These are phyloP conservation scores for Salvelinus alpinus DNA, from an alignment of 2,113 vertebrate genomes.

Conservation along the genomic window DNA sequence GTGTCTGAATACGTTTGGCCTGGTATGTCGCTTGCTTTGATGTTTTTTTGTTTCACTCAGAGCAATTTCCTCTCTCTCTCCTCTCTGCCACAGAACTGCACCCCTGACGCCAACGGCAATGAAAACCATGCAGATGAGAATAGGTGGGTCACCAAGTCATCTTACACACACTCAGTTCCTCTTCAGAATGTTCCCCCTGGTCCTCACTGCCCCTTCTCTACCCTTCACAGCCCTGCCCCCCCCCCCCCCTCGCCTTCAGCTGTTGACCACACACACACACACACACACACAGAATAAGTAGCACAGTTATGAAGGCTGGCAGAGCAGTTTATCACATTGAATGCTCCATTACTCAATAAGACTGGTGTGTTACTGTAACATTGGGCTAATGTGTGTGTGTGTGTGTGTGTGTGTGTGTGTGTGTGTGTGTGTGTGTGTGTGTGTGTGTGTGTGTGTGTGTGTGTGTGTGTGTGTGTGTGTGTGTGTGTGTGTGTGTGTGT, in stretches of 20 bases:
- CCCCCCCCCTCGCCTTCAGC: background rate
- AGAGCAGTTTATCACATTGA: too few relatives aligned
- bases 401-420: background rate
- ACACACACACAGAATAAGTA: background rate
- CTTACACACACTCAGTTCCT: background rate
- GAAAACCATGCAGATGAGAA: constrained; percentile 76
- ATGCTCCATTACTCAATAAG: background rate
- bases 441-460: constrained; percentile 18
- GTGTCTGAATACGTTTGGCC: too few relatives aligned
- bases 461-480: constrained; percentile 26
- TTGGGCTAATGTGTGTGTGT: constrained; percentile 3
- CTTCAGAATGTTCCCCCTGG: background rate
- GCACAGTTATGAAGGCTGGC: background rate
- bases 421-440: too few relatives aligned
- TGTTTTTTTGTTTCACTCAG: background rate
- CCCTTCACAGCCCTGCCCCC: background rate
- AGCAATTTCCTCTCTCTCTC: background rate
- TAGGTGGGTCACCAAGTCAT: constrained; percentile 71
- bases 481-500: constrained; percentile 25
- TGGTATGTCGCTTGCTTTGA: background rate
- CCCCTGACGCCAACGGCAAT: constrained; percentile 63
- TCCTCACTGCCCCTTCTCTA: background rate
- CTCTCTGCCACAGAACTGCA: constrained; percentile 66
- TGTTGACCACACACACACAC: background rate
- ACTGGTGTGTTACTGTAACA: constrained; percentile 36